Conservation (phyloP, 1,140 invertebrate genomes). For the Camponotus pennsylvanicus region DNA sequence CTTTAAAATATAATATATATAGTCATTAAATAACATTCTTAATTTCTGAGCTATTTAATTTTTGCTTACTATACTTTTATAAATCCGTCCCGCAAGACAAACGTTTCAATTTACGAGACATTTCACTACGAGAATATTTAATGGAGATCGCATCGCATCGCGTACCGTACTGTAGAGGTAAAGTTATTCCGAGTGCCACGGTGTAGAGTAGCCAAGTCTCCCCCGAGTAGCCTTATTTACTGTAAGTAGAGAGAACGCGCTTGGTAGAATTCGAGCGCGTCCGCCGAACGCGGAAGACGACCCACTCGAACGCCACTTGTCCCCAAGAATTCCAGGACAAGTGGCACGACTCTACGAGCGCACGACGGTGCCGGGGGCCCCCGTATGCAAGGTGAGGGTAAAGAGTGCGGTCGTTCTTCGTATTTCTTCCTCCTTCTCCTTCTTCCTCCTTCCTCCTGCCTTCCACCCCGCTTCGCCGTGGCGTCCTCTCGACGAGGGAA, state of each 20-base stretch:
- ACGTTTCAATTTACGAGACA: neutral
- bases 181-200: slow-evolving; percentile 65
- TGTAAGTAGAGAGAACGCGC: slow-evolving; percentile 61
- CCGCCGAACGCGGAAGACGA: slow-evolving; percentile 73
- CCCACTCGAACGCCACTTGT: slow-evolving; percentile 75
- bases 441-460: slow-evolving; percentile 16
- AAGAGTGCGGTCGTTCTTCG: slow-evolving; percentile 75
- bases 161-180: slow-evolving; percentile 5
- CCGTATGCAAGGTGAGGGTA: slow-evolving; percentile 78
- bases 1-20: neutral
- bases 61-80: neutral
- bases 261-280: slow-evolving; percentile 66
- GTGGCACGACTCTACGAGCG: slow-evolving; percentile 77
- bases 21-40: neutral
- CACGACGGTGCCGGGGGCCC: slow-evolving; percentile 62
- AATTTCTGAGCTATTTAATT: neutral
- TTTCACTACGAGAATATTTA: neutral
- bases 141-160: slow-evolving; percentile 20
- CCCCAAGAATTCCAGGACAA: slow-evolving; percentile 83
- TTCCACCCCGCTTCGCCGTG: neutral
- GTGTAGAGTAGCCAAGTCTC: slow-evolving; percentile 18
- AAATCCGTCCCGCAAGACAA: neutral
- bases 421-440: slow-evolving; percentile 72
- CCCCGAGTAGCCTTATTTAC: slow-evolving; percentile 67
- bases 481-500: slow-evolving; percentile 55